Percentiles rank a stretch among this genome's conserved stretches.
phyloP scores from a whole-genome alignment of 2,888 invertebrate species.

The Drosophila phalerata region DNA sequence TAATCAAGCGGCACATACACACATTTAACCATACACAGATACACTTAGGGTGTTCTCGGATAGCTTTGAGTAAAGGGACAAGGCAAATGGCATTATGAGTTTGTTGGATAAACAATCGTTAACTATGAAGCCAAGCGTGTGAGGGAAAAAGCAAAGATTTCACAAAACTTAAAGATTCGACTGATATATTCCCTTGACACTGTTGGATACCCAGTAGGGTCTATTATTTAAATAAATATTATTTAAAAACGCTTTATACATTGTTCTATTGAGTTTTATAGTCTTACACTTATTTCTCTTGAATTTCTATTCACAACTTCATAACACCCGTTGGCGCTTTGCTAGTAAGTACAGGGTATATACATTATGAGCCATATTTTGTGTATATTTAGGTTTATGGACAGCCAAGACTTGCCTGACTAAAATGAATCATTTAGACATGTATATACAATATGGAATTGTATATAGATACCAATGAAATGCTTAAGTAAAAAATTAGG shows the following conservation, averaged over 20 bases:
- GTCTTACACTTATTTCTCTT: not conserved
- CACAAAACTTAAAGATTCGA: not conserved
- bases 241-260: not conserved
- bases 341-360: slow-evolving; percentile 9
- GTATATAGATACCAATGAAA: not conserved
- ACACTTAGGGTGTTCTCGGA: slow-evolving; percentile 6
- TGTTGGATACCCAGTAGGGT: not conserved
- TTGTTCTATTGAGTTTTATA: not conserved
- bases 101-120: slow-evolving; percentile 63
- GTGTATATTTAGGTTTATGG: slow-evolving; percentile 43
- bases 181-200: not conserved
- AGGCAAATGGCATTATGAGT: slow-evolving; percentile 54
- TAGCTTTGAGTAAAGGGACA: slow-evolving; percentile 28
- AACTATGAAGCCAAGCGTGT: slow-evolving; percentile 20
- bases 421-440: slow-evolving; percentile 23
- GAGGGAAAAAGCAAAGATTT: not conserved
- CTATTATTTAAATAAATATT: not conserved
- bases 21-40: slow-evolving; percentile 4
- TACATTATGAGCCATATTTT: slow-evolving; percentile 43
- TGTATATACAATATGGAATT: slow-evolving; percentile 12
- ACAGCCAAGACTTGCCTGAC: slow-evolving; percentile 27
- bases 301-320: not conserved
- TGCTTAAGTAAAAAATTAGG: slow-evolving; percentile 38
- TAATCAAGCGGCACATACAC: slow-evolving; percentile 61
- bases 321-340: not conserved